Base-by-base conservation (phyloP, 1,140 invertebrate species). In the Camponotus floridanus region DNA sequence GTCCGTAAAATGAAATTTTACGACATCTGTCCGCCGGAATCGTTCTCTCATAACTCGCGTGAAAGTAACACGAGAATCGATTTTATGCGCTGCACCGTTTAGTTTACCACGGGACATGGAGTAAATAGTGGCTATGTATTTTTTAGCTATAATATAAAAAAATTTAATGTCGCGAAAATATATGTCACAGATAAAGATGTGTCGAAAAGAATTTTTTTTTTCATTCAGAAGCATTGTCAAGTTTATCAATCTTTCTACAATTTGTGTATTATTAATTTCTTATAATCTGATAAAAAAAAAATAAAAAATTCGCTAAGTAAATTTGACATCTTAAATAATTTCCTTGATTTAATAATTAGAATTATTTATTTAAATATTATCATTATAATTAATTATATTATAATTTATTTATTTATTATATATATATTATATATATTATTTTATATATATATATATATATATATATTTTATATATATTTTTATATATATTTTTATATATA, bases 1-100 rank as follows among this genome's bases (percentile, higher is more conserved):
- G 55, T 83, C 26, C 39, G 67, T 61, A 73, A 73, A 81, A 73
- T 81, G 67, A 73, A 71, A 62, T 83, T 83, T 83, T 74, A 73
- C 55, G 79, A 83, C 55, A 39, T 8, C 55, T 36, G 57, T 76
- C 65, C 8, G 21, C 39, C 4, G 21, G 45, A 64, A 83, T 9
- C 11, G 55, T 33, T 73, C 3, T 18, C 13, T 45, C 78, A 36
- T 74, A 83, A 83, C 31, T 83, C 55, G 55, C 55, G 51, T 21
- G 48, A 42, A n/a, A 71, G 51, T 39, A 26, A 42, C 67, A 26
- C 15, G 71, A n/a, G 59, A 59, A 86, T 86, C 68, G 26, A 86
- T 86, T 86, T 45, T 74, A 64, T 13, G 9, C 31, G 59, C 48
- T 21, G 48, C 18, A 2, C 11, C 59, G 11, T 68, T 85, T 85